Evolutionary conservation across 1,140 invertebrate genomes (phyloP).

Genomic region (Nephotettix cincticeps): DNA sequence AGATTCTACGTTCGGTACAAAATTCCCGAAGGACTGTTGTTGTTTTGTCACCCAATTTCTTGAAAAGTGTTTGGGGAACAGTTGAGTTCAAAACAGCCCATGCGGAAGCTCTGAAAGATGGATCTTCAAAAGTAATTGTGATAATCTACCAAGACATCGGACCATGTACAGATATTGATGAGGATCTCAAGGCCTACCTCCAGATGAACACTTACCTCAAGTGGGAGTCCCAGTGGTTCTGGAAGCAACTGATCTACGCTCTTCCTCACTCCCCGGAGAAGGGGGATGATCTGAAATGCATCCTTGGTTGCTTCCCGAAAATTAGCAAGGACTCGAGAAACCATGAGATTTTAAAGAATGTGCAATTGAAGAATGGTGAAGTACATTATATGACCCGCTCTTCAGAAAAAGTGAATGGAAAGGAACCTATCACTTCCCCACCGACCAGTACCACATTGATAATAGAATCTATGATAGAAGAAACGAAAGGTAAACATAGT

Average conservation of each 20-base stretch:
- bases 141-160: constrained; percentile 75
- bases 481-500: not conserved
- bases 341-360: constrained; percentile 4
- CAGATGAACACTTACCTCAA: constrained; percentile 84
- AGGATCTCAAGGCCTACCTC: constrained; percentile 74
- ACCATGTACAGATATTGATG: constrained; percentile 62
- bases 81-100: constrained; percentile 84
- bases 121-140: constrained; percentile 69
- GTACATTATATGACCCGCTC: not conserved
- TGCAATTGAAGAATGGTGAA: not conserved
- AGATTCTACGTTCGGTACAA: constrained; percentile 76
- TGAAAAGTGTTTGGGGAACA: constrained; percentile 81
- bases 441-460: not conserved
- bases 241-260: constrained; percentile 73
- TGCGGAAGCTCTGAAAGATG: constrained; percentile 70
- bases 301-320: not conserved
- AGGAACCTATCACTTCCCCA: not conserved
- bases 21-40: constrained; percentile 79
- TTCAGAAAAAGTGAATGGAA: not conserved
- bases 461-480: not conserved
- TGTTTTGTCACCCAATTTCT: constrained; percentile 76
- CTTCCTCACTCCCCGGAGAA: constrained; percentile 39
- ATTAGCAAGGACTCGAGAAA: not conserved
- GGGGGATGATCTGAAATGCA: not conserved
- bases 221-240: constrained; percentile 85